Evolutionary conservation across 2,113 vertebrate species (phyloP).

Genomic region (Dipodomys stephensi): DNA sequence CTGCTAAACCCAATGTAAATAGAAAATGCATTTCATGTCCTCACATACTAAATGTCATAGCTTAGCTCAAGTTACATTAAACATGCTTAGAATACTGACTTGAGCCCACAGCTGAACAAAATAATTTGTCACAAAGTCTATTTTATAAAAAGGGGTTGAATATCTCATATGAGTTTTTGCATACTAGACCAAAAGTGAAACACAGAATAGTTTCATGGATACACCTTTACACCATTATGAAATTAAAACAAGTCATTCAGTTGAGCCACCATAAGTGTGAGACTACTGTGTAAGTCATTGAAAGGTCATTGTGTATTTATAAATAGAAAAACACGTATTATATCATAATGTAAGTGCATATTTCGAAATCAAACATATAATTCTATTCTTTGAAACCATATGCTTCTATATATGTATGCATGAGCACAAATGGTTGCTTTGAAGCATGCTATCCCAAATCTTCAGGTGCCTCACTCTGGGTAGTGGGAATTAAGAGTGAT

Average conservation of each 20-base stretch:
- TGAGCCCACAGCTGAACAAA: background rate
- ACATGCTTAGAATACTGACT: background rate
- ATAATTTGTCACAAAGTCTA: background rate
- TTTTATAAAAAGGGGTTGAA: background rate
- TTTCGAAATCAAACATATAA: background rate
- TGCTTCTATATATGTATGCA: background rate
- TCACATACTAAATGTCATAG: background rate
- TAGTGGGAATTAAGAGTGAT: background rate
- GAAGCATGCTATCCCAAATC: background rate
- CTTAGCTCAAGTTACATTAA: rapidly evolving
- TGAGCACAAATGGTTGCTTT: background rate
- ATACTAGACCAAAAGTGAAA: background rate
- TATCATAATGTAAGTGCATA: background rate
- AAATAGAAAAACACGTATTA: background rate
- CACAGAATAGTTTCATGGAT: background rate
- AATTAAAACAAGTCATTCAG: background rate
- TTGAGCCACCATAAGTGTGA: background rate
- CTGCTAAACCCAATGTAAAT: background rate
- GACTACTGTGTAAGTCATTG: background rate
- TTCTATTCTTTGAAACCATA: background rate
- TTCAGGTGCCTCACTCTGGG: background rate
- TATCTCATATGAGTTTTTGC: background rate
- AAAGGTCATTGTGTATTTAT: background rate
- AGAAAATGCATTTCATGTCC: background rate
- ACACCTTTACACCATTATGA: background rate